Evolutionary conservation across 2,888 invertebrate species (phyloP), one percentile per base, ranked within the genome.

Genomic region (Catocala fraxini): DNA sequence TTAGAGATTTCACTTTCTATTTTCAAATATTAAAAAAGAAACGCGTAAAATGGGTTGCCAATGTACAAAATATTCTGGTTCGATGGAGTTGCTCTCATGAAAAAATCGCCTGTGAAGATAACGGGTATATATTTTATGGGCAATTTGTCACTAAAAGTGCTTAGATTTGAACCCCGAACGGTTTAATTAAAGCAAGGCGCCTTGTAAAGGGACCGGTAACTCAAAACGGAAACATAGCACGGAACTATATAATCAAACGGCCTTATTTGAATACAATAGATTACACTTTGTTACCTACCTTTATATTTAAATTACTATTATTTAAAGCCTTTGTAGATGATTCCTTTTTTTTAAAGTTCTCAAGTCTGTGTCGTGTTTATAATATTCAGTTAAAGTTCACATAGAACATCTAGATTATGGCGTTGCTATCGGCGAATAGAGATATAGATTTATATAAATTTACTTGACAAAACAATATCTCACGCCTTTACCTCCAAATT

Each of bases 171-270:
- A 65, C 60, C 56, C 64, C 7, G 41, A 68, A 68, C 52, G 10
- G 53, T 73, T 77, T 73, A 65, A 77, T 77, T 68, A 68, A 65
- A 64, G 47, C 39, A 46, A 35, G 53, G 48, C 46, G 51, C 42
- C 51, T 65, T 59, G 59, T 71, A 57, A 69, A 75, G 56, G 51
- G 54, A 43, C 65, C 9, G 7, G 6, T 56, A 47, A 25, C 55
- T 49, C n/a, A 11, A 12, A 45, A 48, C 34, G 7, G 15, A 55
- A 46, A 71, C 56, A 60, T 25, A 39, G 25, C 49, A 47, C 47
- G 49, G 43, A 65, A 15, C 15, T 48, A 25, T 25, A 9, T 56
- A 51, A 10, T 12, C 5, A 39, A 39, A 9, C 6, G 35, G 35
- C 25, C 4, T 25, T 25, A 25, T 25, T 25, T 25, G 25, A 25